Base-by-base conservation (phyloP, 2,797 vertebrate genomes). In the Heliangelus exortis region DNA sequence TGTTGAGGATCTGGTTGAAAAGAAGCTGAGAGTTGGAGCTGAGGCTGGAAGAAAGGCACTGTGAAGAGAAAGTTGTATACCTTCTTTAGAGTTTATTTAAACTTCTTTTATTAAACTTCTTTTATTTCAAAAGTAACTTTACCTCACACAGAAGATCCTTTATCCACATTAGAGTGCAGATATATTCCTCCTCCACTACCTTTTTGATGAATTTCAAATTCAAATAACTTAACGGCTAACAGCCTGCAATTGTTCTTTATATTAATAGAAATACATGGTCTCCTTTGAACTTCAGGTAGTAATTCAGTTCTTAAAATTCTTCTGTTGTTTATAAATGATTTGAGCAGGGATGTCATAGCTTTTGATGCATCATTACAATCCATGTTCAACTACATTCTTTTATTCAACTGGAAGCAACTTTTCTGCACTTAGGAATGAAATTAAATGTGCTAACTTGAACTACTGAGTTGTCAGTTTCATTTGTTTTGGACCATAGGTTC, bases 181-280 rank as follows among this genome's bases (percentile, higher is more conserved):
- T 96, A 74, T 96, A 97, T 96, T 96, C 96, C 96, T 95, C 96
- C 96, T 91, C 93, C 96, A 96, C 92, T 88, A 95, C 90, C 91
- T 95, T 93, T 96, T 67, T 95, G 90, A 97, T 96, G 73, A 94
- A 96, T 96, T 96, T 95, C 92, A 94, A 96, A 96, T 97, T 97
- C 93, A 90, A 91, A 95, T 93, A 96, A 85, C 84, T 84, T 86
- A 97, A 94, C 1, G 23, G 87, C 91, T 97, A 97, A 96, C 93
- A 96, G 92, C 93, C 86, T 2, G 1, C 90, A 95, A 96, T 96
- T 97, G 95, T 96, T 96, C 95, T 81, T 95, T 90, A 82, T 96
- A 96, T 96, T 97, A 96, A 96, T 96, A 96, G 94, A 89, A 94
- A 94, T 91, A 84, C 89, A 94, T 45, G 71, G 91, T 89, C 54